Percentiles rank a stretch among this genome's conserved stretches.
These are phyloP conservation scores for Mythimna ferrago DNA, from an alignment of 2,888 invertebrate genomes.

Conservation along the genomic window DNA sequence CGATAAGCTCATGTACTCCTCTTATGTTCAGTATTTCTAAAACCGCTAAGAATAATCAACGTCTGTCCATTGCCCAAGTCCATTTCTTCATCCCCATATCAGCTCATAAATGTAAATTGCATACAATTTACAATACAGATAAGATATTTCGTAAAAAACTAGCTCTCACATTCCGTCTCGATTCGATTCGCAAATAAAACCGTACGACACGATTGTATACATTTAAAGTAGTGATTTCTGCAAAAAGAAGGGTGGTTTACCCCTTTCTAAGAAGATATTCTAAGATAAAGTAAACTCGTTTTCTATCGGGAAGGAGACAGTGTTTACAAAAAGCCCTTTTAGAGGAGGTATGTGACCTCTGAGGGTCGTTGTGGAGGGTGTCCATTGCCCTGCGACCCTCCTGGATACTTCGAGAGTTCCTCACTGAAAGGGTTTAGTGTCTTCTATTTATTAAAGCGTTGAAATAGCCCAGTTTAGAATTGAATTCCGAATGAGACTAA, in stretches of 20 bases:
- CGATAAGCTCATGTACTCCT: too few relatives aligned
- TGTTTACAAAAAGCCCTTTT: conserved; percentile 73
- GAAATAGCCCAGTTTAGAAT: conserved; percentile 30
- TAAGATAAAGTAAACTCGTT: conserved; percentile 76
- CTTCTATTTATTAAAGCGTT: conserved; percentile 57
- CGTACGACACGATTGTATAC: conserved; percentile 65
- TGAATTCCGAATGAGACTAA: conserved; percentile 19
- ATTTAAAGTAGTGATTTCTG: conserved; percentile 70
- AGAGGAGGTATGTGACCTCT: conserved; percentile 68
- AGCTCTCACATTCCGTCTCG: conserved; percentile 53
- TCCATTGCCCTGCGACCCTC: conserved; percentile 71
- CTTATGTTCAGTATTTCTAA: neutral
- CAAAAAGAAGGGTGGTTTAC: conserved; percentile 68
- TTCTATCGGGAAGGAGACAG: conserved; percentile 74
- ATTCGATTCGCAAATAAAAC: conserved; percentile 63
- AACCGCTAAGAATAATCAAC: conserved; percentile 19
- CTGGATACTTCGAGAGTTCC: conserved; percentile 45
- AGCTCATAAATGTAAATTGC: conserved; percentile 50
- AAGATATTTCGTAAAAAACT: conserved; percentile 58
- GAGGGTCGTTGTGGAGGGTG: conserved; percentile 73
- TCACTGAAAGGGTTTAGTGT: conserved; percentile 57
- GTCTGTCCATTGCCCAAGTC: conserved; percentile 1
- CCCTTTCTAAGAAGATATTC: conserved; percentile 71
- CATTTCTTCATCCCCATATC: conserved; percentile 39
- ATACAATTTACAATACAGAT: conserved; percentile 54